Percentiles rank a stretch among this genome's conserved stretches.
Evolutionary conservation across 2,113 vertebrate genomes (phyloP).

Genomic region (Rhinoderma darwinii): DNA sequence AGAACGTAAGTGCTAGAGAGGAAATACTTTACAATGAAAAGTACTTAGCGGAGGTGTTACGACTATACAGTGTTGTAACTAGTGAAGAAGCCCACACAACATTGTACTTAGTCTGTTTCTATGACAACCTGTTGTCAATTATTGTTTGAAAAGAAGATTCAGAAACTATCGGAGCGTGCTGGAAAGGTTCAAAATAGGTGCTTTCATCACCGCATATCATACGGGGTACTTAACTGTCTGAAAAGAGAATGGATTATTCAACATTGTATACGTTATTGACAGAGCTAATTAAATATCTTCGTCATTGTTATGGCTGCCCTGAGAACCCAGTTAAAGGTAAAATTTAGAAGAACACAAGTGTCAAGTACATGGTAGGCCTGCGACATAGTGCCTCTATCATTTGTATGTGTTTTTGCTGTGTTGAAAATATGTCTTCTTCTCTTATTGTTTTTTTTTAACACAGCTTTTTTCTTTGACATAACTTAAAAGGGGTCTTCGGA

Average conservation of each 20-base stretch:
- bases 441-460: too few relatives aligned
- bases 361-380: background rate
- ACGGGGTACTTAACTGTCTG: background rate
- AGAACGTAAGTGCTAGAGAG: background rate
- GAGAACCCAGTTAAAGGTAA: background rate
- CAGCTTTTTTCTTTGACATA: too few relatives aligned
- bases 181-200: constrained; percentile 27
- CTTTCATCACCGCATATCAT: background rate
- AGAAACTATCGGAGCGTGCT: constrained; percentile 22
- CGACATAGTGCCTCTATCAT: too few relatives aligned
- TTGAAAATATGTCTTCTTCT: too few relatives aligned
- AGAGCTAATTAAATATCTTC: constrained; percentile 17
- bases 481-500: too few relatives aligned
- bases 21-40: background rate
- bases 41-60: background rate
- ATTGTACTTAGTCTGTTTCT: constrained; percentile 31
- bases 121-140: constrained; percentile 51
- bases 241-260: background rate
- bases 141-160: constrained; percentile 32
- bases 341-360: background rate
- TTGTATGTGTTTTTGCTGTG: too few relatives aligned
- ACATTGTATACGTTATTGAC: background rate
- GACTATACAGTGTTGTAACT: background rate
- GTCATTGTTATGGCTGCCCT: background rate
- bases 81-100: background rate